Evolutionary conservation across 2,888 invertebrate species (phyloP).

Genomic region (Caenorhabditis sulstoni): DNA sequence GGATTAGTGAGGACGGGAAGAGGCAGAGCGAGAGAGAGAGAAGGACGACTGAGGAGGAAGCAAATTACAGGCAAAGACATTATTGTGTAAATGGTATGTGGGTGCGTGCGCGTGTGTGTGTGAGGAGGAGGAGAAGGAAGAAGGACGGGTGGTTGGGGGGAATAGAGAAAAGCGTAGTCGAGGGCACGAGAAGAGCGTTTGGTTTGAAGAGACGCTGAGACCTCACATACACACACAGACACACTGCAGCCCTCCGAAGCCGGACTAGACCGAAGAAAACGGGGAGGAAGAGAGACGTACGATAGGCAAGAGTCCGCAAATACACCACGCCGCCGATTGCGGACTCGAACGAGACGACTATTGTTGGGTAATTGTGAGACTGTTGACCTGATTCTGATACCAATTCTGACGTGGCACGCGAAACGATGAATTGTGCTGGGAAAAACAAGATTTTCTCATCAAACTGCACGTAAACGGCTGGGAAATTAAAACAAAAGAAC

Average conservation of each 20-base stretch:
- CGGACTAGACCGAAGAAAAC: background rate
- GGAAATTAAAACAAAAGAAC: slow-evolving; percentile 4
- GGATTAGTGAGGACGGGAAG: slow-evolving; percentile 4
- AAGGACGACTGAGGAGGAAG: slow-evolving; percentile 24
- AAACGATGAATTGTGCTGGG: no score
- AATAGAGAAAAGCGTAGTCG: background rate
- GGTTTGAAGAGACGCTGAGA: background rate
- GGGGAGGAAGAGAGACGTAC: background rate
- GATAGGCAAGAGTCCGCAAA: slow-evolving; percentile 11
- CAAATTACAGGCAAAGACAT: slow-evolving; percentile 56
- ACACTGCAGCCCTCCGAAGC: slow-evolving; percentile 13
- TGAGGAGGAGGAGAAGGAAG: background rate
- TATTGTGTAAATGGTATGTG: slow-evolving; percentile 52
- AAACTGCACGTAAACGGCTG: background rate
- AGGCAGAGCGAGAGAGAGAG: slow-evolving; percentile 9
- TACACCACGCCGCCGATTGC: slow-evolving; percentile 1
- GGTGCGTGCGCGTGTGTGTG: slow-evolving; percentile 12
- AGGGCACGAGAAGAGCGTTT: background rate
- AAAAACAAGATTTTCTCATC: no score
- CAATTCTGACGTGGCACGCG: no score
- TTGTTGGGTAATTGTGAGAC: no score
- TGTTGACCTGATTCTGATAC: no score
- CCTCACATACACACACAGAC: background rate
- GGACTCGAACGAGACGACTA: background rate
- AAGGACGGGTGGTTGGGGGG: background rate